These are phyloP conservation scores for Agrochola litura DNA, from an alignment of 2,888 invertebrate genomes.

Conservation along the genomic window DNA sequence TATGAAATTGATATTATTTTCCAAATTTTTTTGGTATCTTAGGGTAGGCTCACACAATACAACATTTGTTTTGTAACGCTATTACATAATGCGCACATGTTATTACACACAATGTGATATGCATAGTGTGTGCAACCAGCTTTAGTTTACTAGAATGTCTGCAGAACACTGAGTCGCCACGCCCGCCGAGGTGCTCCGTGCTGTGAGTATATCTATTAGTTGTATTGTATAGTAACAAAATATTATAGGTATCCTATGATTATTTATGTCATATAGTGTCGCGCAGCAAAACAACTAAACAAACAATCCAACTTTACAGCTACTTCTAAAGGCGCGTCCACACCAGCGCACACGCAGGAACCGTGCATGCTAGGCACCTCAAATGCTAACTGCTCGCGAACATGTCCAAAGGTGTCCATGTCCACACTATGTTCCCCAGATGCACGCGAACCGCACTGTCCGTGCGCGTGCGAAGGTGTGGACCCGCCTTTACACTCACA, in stretches of 20 bases:
- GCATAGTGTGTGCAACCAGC: not conserved
- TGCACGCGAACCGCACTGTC: too few relatives aligned
- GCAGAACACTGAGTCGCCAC: not conserved
- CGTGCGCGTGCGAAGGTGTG: too few relatives aligned
- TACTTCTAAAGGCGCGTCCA: too few relatives aligned
- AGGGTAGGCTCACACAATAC: not conserved
- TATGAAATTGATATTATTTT: not conserved
- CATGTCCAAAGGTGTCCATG: too few relatives aligned
- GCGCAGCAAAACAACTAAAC: too few relatives aligned
- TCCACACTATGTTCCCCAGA: too few relatives aligned
- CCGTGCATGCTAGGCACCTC: too few relatives aligned
- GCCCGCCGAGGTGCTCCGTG: not conserved
- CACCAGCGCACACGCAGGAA: too few relatives aligned
- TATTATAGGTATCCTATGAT: not conserved
- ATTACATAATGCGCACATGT: not conserved
- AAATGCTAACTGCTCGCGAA: too few relatives aligned
- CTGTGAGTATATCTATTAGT: slow-evolving; percentile 1
- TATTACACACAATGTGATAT: not conserved
- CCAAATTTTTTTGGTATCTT: slow-evolving; percentile 2
- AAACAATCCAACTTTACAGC: too few relatives aligned
- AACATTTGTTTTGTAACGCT: not conserved
- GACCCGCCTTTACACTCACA: too few relatives aligned
- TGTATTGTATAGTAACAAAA: slow-evolving; percentile 4
- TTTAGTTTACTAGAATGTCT: slow-evolving; percentile 3
- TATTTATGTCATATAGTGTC: too few relatives aligned